phyloP scores from a whole-genome alignment of 2,888 invertebrate species.

The Ectropis crepuscularia region DNA sequence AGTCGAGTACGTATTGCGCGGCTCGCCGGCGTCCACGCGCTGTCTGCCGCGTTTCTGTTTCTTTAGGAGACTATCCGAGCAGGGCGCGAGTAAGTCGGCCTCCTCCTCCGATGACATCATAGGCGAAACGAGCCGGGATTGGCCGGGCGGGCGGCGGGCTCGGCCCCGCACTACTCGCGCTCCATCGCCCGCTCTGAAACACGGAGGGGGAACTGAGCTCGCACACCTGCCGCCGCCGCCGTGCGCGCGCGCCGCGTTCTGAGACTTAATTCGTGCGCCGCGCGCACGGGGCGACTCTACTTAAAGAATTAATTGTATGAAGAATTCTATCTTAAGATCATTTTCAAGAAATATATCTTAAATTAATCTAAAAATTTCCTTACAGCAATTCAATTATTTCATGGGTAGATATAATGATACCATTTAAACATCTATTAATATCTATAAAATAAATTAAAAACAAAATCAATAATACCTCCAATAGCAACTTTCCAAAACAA shows the following conservation, averaged over 20 bases:
- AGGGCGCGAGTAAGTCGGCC: constrained; percentile 96
- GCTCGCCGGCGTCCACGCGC: constrained; percentile 98
- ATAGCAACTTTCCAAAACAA: constrained; percentile 55
- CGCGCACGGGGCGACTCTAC: no score
- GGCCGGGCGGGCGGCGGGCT: constrained; percentile 89
- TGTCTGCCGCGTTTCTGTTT: constrained; percentile 97
- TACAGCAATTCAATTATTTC: no score
- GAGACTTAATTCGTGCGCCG: neutral
- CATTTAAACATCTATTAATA: no score
- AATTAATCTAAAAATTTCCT: neutral
- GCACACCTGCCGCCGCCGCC: constrained; percentile 74
- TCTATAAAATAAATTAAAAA: neutral
- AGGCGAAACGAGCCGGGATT: constrained; percentile 92
- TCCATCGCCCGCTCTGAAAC: constrained; percentile 83
- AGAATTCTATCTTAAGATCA: neutral
- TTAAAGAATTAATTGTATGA: neutral
- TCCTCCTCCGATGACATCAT: constrained; percentile 99
- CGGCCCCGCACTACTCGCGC: constrained; percentile 80
- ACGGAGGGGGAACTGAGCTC: constrained; percentile 75
- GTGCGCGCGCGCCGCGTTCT: constrained; percentile 51
- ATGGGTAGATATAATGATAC: no score
- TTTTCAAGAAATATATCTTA: neutral
- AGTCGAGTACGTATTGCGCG: constrained; percentile 94
- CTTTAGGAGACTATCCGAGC: constrained; percentile 96
- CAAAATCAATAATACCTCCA: constrained; percentile 26